Conservation (phyloP, 2,888 invertebrate species). For the Spatulosminthurus flaviceps region DNA sequence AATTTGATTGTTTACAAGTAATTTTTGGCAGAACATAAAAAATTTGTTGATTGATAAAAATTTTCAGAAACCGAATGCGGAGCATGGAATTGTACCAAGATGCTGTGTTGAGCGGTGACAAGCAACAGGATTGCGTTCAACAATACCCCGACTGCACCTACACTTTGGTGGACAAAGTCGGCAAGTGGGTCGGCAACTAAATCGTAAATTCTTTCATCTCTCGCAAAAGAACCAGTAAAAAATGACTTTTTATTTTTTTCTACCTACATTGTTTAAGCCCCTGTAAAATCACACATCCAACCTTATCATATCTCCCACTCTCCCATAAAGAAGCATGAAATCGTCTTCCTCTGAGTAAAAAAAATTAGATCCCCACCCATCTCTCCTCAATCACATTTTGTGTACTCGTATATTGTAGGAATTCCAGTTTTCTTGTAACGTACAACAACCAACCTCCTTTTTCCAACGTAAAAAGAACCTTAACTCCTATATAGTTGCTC, state of each 20-base stretch:
- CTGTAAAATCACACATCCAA: slow-evolving; percentile 15
- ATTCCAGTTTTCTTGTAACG: slow-evolving; percentile 42
- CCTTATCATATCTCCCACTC: slow-evolving; percentile 16
- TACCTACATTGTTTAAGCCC: slow-evolving; percentile 35
- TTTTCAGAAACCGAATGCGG: slow-evolving; percentile 64
- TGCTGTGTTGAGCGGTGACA: slow-evolving; percentile 63
- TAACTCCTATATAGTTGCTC: neutral
- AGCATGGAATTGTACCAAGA: slow-evolving; percentile 64
- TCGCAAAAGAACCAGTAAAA: slow-evolving; percentile 41
- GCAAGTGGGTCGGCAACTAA: slow-evolving; percentile 63
- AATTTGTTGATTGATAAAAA: neutral
- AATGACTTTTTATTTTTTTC: slow-evolving; percentile 42
- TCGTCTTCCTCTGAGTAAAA: neutral
- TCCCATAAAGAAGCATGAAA: slow-evolving; percentile 25
- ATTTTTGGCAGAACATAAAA: neutral
- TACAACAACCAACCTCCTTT: slow-evolving; percentile 13
- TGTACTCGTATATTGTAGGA: slow-evolving; percentile 37
- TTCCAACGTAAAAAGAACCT: neutral
- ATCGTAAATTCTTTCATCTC: slow-evolving; percentile 38
- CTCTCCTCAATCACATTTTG: slow-evolving; percentile 34
- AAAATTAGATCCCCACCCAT: slow-evolving; percentile 38
- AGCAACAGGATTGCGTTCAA: slow-evolving; percentile 62
- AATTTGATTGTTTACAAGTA: too few relatives aligned
- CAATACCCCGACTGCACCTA: slow-evolving; percentile 63
- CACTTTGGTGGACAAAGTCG: slow-evolving; percentile 64